Conservation (phyloP, 2,797 vertebrate genomes). For the Pangasius djambal region DNA sequence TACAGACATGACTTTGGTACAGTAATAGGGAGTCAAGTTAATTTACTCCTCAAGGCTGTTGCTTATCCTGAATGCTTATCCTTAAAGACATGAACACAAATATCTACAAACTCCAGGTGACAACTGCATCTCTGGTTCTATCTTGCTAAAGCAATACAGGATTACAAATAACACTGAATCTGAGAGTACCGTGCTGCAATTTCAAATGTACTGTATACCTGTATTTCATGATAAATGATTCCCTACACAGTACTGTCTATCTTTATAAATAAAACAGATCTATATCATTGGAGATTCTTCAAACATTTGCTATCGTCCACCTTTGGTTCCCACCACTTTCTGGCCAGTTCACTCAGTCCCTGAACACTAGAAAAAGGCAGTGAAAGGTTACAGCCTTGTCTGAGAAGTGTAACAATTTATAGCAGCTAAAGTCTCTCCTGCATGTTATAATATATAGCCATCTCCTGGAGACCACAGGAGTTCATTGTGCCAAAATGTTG, state of each 20-base stretch:
- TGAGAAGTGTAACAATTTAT: constrained; percentile 57
- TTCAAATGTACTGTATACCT: not conserved
- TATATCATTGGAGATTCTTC: constrained; percentile 44
- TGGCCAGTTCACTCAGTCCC: constrained; percentile 35
- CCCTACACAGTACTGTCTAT: constrained; percentile 5
- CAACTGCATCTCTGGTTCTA: constrained; percentile 8
- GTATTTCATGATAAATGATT: not conserved
- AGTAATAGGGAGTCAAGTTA: constrained; percentile 66
- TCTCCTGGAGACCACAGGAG: constrained; percentile 42
- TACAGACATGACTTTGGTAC: constrained; percentile 65
- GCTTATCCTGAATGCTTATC: constrained; percentile 63
- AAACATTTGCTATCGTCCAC: constrained; percentile 52
- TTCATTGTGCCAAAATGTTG: constrained; percentile 51
- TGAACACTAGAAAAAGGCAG: constrained; percentile 30
- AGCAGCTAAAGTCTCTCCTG: constrained; percentile 37
- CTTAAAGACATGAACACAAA: constrained; percentile 61
- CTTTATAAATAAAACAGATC: constrained; percentile 38
- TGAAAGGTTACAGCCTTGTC: constrained; percentile 55
- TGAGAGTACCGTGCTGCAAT: not conserved
- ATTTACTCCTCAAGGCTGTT: constrained; percentile 67
- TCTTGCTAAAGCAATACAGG: not conserved
- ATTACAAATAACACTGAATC: constrained; percentile 20
- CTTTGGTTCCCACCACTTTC: constrained; percentile 32
- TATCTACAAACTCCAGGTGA: constrained; percentile 49
- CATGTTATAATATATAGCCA: constrained; percentile 54